phyloP scores from a whole-genome alignment of 2,797 vertebrate species.

The Intellagama lesueurii region DNA sequence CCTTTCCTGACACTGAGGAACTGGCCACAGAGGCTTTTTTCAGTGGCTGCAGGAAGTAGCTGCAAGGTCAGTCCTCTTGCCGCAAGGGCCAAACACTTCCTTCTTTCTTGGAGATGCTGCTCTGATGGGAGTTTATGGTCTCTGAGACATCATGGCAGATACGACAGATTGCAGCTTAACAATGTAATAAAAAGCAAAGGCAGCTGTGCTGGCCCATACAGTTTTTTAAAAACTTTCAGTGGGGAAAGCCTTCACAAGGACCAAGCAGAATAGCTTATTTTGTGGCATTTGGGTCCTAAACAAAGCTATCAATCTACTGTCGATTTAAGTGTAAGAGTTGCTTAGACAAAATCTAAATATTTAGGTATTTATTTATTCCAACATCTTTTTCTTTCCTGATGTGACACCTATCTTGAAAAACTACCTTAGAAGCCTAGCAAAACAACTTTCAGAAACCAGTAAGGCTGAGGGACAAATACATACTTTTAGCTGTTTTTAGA shows the following conservation, averaged over 20 bases:
- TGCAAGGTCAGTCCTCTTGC: too few species aligned
- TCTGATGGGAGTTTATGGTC: neutral
- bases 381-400: constrained; percentile 45
- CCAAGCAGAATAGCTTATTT: neutral
- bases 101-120: neutral
- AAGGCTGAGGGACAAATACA: constrained; percentile 64
- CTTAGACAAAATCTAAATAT: constrained; percentile 3
- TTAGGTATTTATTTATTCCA: neutral
- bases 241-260: neutral
- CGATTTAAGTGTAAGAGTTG: neutral
- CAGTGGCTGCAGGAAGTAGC: too few species aligned
- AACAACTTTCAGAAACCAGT: constrained; percentile 54
- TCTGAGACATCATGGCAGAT: neutral
- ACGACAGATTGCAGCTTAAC: neutral
- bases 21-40: too few species aligned
- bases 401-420: constrained; percentile 26
- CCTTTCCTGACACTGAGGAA: too few species aligned
- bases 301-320: neutral
- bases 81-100: neutral
- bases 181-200: constrained; percentile 1
- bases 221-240: neutral
- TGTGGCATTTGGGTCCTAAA: neutral
- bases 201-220: neutral
- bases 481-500: constrained; percentile 75
- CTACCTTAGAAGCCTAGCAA: constrained; percentile 43